Conservation (phyloP, 1,140 invertebrate genomes). For the Diachasma alloeum region DNA sequence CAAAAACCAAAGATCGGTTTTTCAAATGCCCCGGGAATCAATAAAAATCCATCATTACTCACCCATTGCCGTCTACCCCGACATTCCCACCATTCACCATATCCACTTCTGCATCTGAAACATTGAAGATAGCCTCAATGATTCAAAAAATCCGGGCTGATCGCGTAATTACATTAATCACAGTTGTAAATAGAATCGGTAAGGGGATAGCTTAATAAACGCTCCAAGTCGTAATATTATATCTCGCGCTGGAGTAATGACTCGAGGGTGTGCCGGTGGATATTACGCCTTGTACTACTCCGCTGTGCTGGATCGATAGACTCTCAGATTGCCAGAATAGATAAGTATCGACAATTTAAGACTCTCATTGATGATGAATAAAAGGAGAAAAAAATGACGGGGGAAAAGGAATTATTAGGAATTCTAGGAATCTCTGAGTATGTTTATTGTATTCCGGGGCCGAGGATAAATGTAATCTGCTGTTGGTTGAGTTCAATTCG, state of each 20-base stretch:
- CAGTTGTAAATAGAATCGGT: constrained; percentile 29
- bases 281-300: constrained; percentile 29
- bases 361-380: constrained; percentile 2
- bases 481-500: background rate
- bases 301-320: constrained; percentile 45
- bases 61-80: too few relatives aligned
- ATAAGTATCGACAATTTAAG: constrained; percentile 15
- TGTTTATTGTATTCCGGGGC: background rate
- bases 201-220: constrained; percentile 52
- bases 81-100: too few relatives aligned
- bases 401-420: background rate
- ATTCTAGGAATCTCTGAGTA: background rate
- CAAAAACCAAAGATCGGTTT: background rate
- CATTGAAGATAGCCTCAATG: background rate
- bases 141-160: background rate
- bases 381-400: background rate
- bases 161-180: background rate
- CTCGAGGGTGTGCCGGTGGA: constrained; percentile 34
- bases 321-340: constrained; percentile 20
- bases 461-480: background rate
- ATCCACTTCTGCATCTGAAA: too few relatives aligned
- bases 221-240: constrained; percentile 52
- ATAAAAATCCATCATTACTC: background rate
- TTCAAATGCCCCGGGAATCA: too few relatives aligned
- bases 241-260: constrained; percentile 56